These are phyloP conservation scores for Sorex fumeus DNA, from an alignment of 2,113 vertebrate genomes.

Conservation along the genomic window DNA sequence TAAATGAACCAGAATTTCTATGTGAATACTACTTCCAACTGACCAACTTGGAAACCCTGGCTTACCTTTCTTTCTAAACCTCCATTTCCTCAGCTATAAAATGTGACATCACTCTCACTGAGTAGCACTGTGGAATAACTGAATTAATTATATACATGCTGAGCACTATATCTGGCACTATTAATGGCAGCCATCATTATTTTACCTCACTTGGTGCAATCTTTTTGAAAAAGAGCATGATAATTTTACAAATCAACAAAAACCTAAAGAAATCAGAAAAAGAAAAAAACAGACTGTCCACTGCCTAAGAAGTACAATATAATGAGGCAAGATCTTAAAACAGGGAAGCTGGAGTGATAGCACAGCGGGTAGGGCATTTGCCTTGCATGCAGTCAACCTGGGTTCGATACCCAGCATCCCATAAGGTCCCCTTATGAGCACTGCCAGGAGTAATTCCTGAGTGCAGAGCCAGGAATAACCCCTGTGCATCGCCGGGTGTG, in stretches of 20 bases:
- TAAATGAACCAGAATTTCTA: not conserved
- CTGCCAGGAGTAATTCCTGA: too few relatives aligned
- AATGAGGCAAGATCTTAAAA: slow-evolving; percentile 17
- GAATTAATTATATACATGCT: not conserved
- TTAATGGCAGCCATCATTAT: slow-evolving; percentile 19
- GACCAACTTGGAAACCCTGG: not conserved
- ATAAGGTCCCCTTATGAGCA: too few relatives aligned
- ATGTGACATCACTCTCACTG: not conserved
- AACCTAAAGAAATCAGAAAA: not conserved
- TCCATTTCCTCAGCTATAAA: slow-evolving; percentile 48
- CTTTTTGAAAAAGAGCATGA: slow-evolving; percentile 45
- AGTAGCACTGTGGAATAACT: not conserved
- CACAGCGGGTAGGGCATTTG: not conserved
- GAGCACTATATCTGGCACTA: not conserved
- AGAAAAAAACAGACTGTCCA: not conserved
- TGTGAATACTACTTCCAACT: slow-evolving; percentile 9
- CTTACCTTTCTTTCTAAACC: not conserved
- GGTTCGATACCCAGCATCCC: too few relatives aligned
- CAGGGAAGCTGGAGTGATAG: not conserved
- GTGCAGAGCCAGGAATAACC: too few relatives aligned
- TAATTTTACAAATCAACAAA: slow-evolving; percentile 64
- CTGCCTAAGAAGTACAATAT: not conserved
- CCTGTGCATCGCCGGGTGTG: too few relatives aligned
- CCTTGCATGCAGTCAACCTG: too few relatives aligned
- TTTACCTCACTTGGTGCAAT: slow-evolving; percentile 26